Evolutionary conservation across 2,113 vertebrate genomes (phyloP).

Genomic region (Dryoscopus gambensis): DNA sequence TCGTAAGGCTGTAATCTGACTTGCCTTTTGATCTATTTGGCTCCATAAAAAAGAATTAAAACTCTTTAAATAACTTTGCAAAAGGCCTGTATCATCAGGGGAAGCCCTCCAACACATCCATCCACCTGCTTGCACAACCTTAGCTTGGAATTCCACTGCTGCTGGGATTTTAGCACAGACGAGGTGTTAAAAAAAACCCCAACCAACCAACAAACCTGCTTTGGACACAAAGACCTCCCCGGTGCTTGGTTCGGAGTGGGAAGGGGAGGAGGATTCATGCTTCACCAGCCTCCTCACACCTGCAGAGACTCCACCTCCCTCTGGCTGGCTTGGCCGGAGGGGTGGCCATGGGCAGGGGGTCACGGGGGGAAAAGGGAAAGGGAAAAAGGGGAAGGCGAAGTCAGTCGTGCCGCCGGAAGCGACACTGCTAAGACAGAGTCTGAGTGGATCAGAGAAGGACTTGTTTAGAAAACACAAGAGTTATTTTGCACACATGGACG

Average conservation of each 20-base stretch:
- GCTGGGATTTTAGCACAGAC: not conserved
- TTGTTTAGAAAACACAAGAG: constrained; percentile 44
- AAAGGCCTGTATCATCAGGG: not conserved
- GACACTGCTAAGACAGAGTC: not conserved
- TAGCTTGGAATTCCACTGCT: not conserved
- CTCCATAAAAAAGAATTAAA: not conserved
- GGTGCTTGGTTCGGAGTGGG: not conserved
- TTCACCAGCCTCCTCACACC: not conserved
- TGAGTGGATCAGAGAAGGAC: constrained; percentile 41
- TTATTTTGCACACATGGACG: constrained; percentile 56
- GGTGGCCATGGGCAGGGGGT: not conserved
- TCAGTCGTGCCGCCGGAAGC: not conserved
- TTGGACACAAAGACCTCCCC: not conserved
- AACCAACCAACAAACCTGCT: not conserved
- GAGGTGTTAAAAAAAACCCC: not conserved
- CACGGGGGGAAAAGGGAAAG: not conserved
- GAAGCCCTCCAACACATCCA: not conserved
- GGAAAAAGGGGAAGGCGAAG: not conserved
- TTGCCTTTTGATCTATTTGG: constrained; percentile 32
- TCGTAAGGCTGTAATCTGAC: not conserved
- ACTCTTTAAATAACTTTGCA: not conserved
- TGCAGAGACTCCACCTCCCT: not conserved
- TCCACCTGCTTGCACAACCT: not conserved
- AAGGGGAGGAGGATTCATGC: not conserved
- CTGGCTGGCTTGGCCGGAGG: not conserved